These are phyloP conservation scores for Babylonia areolata DNA, from an alignment of 1,140 invertebrate species.

Conservation along the genomic window DNA sequence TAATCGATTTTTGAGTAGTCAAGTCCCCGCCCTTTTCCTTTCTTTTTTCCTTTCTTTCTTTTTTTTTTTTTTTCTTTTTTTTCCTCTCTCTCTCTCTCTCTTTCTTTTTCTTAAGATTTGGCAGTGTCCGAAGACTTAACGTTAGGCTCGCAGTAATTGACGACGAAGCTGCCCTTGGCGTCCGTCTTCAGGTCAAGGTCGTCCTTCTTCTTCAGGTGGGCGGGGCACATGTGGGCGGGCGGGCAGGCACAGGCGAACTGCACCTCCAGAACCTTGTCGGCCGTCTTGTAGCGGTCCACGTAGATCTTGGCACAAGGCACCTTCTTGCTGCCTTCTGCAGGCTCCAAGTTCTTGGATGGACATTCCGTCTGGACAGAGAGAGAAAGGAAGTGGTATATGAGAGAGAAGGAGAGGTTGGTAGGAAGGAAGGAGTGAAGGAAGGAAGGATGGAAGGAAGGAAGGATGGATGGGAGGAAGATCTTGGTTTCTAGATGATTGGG, in stretches of 20 bases:
- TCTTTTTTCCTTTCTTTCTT: too few relatives aligned
- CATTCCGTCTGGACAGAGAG: neutral
- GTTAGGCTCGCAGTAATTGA: conserved; percentile 41
- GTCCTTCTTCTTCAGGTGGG: conserved; percentile 41
- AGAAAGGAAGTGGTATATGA: too few relatives aligned
- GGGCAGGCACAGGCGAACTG: conserved; percentile 50
- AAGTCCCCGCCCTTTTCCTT: too few relatives aligned
- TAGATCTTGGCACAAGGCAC: conserved; percentile 47
- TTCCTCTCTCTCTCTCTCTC: too few relatives aligned
- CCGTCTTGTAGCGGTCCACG: conserved; percentile 39
- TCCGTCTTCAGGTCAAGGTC: conserved; percentile 32
- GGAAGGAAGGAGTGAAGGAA: too few relatives aligned
- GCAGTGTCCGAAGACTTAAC: neutral
- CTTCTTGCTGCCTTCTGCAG: neutral
- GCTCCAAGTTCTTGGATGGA: neutral
- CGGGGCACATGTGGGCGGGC: conserved; percentile 44
- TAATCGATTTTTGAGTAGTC: too few relatives aligned
- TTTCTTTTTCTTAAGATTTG: neutral
- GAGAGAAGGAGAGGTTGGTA: too few relatives aligned
- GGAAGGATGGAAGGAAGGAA: too few relatives aligned
- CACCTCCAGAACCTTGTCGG: conserved; percentile 44
- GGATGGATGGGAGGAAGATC: too few relatives aligned
- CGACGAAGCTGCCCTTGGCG: conserved; percentile 37
- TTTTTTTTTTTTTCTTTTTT: too few relatives aligned
- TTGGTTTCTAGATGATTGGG: too few relatives aligned